These are phyloP conservation scores for Erithacus rubecula DNA, from an alignment of 2,797 vertebrate genomes.

Conservation along the genomic window DNA sequence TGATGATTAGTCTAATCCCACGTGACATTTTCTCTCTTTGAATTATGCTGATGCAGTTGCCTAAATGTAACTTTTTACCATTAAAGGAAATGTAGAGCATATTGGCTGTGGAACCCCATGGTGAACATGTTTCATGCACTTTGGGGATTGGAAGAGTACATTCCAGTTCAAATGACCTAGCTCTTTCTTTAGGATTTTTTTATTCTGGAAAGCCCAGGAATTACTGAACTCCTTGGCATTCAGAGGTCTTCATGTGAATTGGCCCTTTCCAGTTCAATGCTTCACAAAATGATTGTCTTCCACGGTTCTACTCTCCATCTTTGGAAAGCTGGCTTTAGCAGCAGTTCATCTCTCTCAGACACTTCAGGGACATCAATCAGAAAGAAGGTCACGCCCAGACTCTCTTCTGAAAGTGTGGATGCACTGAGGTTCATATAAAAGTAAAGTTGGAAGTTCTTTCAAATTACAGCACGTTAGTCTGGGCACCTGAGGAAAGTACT, in stretches of 20 bases:
- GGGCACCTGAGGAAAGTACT: background rate
- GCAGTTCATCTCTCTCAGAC: background rate
- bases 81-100: slow-evolving; percentile 25
- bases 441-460: background rate
- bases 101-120: slow-evolving; percentile 16
- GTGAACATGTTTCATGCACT: background rate
- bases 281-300: background rate
- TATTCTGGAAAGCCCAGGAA: background rate
- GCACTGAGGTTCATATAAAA: background rate
- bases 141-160: background rate
- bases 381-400: background rate
- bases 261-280: background rate
- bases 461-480: background rate
- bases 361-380: background rate
- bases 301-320: background rate
- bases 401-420: background rate
- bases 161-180: background rate
- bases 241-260: background rate
- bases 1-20: slow-evolving; percentile 47
- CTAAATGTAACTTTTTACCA: background rate
- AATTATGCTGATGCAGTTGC: background rate
- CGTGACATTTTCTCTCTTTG: background rate
- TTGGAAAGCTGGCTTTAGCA: background rate
- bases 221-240: background rate
- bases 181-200: background rate